Base-by-base conservation (phyloP, 2,797 vertebrate genomes). In the Siniperca scherzeri region DNA sequence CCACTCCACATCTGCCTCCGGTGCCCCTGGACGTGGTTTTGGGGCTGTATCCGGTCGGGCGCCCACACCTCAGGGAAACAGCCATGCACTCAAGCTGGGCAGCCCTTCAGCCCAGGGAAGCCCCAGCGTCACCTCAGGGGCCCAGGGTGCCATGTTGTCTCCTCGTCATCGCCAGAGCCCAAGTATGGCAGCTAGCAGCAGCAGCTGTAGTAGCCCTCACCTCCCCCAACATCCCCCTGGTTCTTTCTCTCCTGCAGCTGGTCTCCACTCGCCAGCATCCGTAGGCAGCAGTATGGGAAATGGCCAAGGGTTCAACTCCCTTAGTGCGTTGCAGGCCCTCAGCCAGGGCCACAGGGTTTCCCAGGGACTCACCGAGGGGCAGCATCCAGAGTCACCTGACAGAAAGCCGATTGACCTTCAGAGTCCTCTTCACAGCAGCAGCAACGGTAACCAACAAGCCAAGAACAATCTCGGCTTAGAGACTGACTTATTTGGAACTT, bases 301-400 rank as follows among this genome's bases (percentile, higher is more conserved):
- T 27, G 64, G 73, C 77, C 92, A 91, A 30, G 84, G 52, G 11
- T 98, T 97, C 89, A 98, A 96, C 89, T 98, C 98, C 83, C 96
- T 98, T 66, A 97, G 96, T 48, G 97, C 97, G 3, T 97, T 99
- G 89, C 98, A 99, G 89, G 97, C 97, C 78, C 97, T 98, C 89
- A 98, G 97, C 30, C 98, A 98, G 92, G 96, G 97, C 83, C 97
- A 98, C 0, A 94, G 96, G 56, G 95, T 98, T 82, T 93, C 96
- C 73, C 94, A 97, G 74, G 96, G 95, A 48, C 95, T 96, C 0
- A 87, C 94, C 1, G 93, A 98, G 88, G 96, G 95, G 7, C 88
- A 70, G 57, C 68, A 80, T 50, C 68, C 87, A 5, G 90, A 90
- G 88, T 98, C 98, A 13, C 97, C 98, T 69, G 97, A 98, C 92